These are phyloP conservation scores for Agrypnus murinus DNA, from an alignment of 2,888 invertebrate genomes.

Conservation along the genomic window DNA sequence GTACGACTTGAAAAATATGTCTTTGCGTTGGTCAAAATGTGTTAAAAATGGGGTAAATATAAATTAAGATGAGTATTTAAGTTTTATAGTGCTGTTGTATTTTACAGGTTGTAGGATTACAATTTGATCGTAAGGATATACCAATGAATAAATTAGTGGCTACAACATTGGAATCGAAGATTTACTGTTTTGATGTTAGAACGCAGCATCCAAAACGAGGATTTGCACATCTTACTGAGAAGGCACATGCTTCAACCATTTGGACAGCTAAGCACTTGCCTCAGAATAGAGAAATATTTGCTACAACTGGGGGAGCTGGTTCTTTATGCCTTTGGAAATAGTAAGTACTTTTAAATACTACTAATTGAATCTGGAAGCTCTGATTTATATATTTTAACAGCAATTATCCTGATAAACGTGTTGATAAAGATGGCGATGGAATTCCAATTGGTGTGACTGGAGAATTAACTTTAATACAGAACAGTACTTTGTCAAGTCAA, in stretches of 20 bases:
- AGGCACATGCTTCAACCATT: constrained; percentile 82
- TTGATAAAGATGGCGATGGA: constrained; percentile 82
- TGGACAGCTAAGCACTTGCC: constrained; percentile 93
- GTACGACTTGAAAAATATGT: constrained; percentile 91
- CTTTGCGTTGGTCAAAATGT: constrained; percentile 92
- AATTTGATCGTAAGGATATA: constrained; percentile 95
- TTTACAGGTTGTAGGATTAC: constrained; percentile 82
- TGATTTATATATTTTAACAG: constrained; percentile 74
- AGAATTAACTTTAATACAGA: constrained; percentile 83
- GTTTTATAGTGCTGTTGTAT: no score
- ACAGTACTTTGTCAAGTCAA: constrained; percentile 87
- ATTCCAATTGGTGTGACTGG: constrained; percentile 85
- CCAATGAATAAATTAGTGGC: constrained; percentile 96
- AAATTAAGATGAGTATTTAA: not conserved
- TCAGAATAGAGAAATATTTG: constrained; percentile 94
- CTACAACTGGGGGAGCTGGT: constrained; percentile 93
- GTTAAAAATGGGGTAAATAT: constrained; percentile 88
- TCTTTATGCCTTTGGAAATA: constrained; percentile 97
- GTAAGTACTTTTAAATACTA: constrained; percentile 74
- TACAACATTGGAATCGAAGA: constrained; percentile 92
- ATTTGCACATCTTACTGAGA: constrained; percentile 79
- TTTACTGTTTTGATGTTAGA: constrained; percentile 91
- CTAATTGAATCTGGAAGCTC: no score
- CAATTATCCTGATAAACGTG: constrained; percentile 87
- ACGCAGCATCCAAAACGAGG: constrained; percentile 92